Evolutionary conservation across 2,797 vertebrate genomes (phyloP), one percentile per base, ranked within the genome.

Genomic region (Tympanoctomys barrerae): DNA sequence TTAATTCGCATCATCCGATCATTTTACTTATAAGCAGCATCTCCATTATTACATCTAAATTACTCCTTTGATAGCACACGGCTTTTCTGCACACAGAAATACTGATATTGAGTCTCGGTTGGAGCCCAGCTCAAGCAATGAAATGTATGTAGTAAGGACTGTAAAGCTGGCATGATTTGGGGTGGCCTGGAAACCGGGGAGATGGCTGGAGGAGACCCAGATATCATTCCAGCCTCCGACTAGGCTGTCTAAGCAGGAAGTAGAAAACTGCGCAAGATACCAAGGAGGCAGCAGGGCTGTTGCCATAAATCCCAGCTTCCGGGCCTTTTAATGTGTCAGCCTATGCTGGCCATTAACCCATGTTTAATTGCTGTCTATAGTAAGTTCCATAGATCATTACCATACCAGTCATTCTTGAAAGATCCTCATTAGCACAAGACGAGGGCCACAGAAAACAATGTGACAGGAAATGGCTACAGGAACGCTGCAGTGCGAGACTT

Each of bases 301-400:
- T 71, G 61, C 36, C 87, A 75, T 96, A 89, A 81, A 87, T 91
- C 11, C 11, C 91, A 75, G 91, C 33, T 89, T 46, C 80, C 2
- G 61, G 91, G 22, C 82, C 93, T 91, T 83, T 92, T 61, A 80
- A 87, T 68, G 91, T 81, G 93, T 91, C 89, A 52, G 83, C 0
- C 7, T 19, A 59, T 13, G 36, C 71, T 2, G 0, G 83, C 88
- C 8, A 0, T 93, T 92, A 86, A 59, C 39, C 31, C 39, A 2
- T 36, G 46, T 64, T 96, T 94, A 84, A 95, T 93, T 89, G 89
- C 87, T 87, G 33, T 87, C 89, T 84, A 52, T 87, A 59, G 94
- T 73, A 89, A 87, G 75, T 81, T 85, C 95, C 9, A 0, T 18
- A 78, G 64, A 89, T 91, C 79, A 70, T 83, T 83, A 94, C 95